These are phyloP conservation scores for Erethizon dorsatum DNA, from an alignment of 2,797 vertebrate genomes.

Conservation along the genomic window DNA sequence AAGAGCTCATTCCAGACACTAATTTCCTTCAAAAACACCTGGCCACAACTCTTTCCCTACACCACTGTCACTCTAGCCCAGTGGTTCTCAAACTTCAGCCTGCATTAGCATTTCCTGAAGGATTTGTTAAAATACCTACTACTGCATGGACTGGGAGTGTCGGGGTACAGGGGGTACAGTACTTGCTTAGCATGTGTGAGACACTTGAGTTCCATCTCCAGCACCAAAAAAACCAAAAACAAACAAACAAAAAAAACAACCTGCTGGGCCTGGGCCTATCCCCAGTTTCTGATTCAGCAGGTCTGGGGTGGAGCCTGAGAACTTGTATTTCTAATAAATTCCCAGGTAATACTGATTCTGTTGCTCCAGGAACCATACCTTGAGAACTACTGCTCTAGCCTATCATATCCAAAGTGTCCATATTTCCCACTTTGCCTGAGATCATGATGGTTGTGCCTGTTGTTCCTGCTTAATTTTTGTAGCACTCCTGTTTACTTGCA, in stretches of 20 bases:
- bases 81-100: background rate
- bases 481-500: background rate
- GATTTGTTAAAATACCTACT: background rate
- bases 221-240: background rate
- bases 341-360: background rate
- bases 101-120: background rate
- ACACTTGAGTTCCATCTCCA: background rate
- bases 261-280: background rate
- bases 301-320: background rate
- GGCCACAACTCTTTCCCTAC: background rate
- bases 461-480: conserved; percentile 34
- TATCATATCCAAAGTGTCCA: background rate
- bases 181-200: background rate
- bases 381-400: background rate
- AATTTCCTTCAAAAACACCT: background rate
- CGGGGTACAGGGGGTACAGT: background rate
- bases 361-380: background rate
- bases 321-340: conserved; percentile 36
- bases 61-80: background rate
- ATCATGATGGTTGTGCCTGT: background rate
- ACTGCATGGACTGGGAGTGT: background rate
- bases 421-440: background rate
- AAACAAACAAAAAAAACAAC: background rate
- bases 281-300: conserved; percentile 18
- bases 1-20: background rate